phyloP scores from a whole-genome alignment of 2,113 vertebrate genomes.

The Heterochromis multidens region DNA sequence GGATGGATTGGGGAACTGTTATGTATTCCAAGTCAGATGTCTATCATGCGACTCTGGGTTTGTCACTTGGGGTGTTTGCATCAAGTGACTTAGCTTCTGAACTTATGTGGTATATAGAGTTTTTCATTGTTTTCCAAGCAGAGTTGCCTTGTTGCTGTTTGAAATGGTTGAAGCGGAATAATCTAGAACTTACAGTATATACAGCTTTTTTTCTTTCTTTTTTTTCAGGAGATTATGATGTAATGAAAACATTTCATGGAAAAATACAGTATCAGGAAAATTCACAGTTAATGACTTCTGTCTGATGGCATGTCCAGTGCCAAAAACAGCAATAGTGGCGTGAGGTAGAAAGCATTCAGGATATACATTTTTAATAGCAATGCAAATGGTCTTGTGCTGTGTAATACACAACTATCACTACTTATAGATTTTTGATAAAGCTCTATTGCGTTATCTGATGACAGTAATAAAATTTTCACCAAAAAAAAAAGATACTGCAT shows the following conservation, averaged over 20 bases:
- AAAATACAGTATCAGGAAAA: background rate
- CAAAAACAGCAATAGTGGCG: background rate
- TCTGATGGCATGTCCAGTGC: background rate
- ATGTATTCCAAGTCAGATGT: background rate
- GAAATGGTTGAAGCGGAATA: too few species aligned
- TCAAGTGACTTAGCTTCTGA: background rate
- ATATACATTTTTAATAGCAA: background rate
- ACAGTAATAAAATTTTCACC: background rate
- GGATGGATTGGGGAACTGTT: background rate
- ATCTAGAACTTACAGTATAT: background rate
- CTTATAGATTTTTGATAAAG: background rate
- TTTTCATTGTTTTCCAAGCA: background rate
- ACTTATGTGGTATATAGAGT: background rate
- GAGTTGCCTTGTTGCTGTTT: background rate
- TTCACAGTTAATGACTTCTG: background rate
- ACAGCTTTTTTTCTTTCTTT: background rate
- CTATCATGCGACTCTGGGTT: background rate
- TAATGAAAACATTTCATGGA: background rate
- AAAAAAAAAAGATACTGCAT: background rate
- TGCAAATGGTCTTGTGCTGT: background rate
- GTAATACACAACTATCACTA: background rate
- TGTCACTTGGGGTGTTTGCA: background rate
- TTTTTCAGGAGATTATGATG: background rate
- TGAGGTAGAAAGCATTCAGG: background rate
- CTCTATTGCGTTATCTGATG: rapidly evolving